Conservation (phyloP, 2,113 vertebrate species). For the Neopipo cinnamomea region DNA sequence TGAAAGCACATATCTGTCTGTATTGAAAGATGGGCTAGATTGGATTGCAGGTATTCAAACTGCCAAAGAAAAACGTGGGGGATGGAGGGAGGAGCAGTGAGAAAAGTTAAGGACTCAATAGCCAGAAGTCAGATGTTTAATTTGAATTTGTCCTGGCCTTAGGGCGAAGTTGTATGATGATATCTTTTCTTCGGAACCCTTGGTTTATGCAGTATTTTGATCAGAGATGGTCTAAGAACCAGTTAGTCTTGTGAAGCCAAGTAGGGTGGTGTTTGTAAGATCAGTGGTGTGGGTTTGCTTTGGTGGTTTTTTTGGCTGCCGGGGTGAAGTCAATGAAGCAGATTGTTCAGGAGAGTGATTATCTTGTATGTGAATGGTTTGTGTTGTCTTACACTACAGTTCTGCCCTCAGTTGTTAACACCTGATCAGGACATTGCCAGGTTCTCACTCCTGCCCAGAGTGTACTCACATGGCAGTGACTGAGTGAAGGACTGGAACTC, state of each 20-base stretch:
- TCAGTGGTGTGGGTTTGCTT: not conserved
- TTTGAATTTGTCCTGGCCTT: not conserved
- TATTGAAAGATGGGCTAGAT: not conserved
- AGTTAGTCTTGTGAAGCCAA: not conserved
- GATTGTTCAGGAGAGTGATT: too few relatives aligned
- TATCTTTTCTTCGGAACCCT: not conserved
- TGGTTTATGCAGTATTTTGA: not conserved
- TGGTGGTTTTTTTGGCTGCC: not conserved
- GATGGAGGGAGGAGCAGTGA: not conserved
- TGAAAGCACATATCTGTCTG: not conserved
- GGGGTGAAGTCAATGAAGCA: not conserved
- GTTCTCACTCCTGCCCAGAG: accelerated
- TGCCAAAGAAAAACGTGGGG: not conserved
- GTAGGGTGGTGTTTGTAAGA: not conserved
- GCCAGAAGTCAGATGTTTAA: not conserved
- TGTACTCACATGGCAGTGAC: accelerated
- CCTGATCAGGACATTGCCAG: not conserved
- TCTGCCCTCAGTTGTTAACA: not conserved
- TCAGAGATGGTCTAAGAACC: not conserved
- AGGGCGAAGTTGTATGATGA: not conserved
- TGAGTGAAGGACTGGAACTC: not conserved
- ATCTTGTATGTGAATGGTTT: not conserved
- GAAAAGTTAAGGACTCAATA: not conserved
- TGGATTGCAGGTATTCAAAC: not conserved
- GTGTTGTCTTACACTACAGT: accelerated